Base-by-base conservation (phyloP, 2,113 vertebrate genomes). In the Gallinago paraguaiae region DNA sequence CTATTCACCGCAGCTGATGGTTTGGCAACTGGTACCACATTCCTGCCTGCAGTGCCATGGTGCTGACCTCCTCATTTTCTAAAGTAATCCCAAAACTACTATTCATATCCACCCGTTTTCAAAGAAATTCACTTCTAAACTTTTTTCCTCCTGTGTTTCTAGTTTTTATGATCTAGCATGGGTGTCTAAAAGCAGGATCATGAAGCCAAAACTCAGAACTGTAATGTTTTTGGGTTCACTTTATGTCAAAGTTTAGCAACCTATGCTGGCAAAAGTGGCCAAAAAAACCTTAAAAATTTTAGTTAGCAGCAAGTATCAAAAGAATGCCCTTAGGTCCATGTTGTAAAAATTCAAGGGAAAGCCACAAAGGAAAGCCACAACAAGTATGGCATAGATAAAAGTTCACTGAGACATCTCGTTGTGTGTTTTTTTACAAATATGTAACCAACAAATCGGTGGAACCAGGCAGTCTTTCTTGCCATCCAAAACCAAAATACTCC, bases 381-480 rank as follows among this genome's bases (percentile, higher is more conserved):
- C 24, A 37, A 0, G 0, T 31, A 7, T 35, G 33, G 25, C 39
- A 72, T 27, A 22, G 23, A 56, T 59, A 77, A 51, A 31, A 60
- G 17, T 28, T 80, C 33, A 13, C 31, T 60, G 18, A 4, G 16
- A 57, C 37, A 53, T 31, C 12, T n/a, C n/a, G 23, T 27, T 9
- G 1, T 24, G 10, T 61, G 9, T 83, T 95, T 77, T 86, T 2
- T 77, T 46, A 43, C 28, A 28, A 76, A 56, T 28, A 59, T 3
- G n/a, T 39, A 45, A 51, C 8, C 15, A 83, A 60, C 0, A 2
- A 50, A 37, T 24, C 33, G 6, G 18, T 68, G 35, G 89, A 94
- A 51, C 8, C 33, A 83, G 13, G 2, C 13, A 43, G 18, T n/a
- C 4, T 83, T 88, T 60, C 35, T 80, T 79, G 31, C 10, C 12